Conservation (phyloP, 2,797 vertebrate species). For the Sphaeramia orbicularis region DNA sequence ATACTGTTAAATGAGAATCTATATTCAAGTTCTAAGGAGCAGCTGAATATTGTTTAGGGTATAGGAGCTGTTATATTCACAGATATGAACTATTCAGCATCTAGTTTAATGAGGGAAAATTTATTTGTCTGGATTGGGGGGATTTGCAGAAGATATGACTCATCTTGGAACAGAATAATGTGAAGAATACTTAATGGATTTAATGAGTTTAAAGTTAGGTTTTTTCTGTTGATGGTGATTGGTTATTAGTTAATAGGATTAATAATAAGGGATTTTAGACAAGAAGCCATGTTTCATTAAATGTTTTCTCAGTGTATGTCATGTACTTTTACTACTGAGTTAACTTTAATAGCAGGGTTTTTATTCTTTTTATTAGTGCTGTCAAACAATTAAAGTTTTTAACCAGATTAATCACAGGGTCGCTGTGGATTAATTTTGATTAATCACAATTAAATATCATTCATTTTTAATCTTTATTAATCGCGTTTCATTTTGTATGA, state of each 20-base stretch:
- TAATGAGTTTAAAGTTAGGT: background rate
- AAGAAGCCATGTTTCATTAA: background rate
- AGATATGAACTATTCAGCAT: background rate
- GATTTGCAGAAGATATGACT: too few relatives aligned
- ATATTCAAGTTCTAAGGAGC: background rate
- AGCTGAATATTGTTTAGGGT: background rate
- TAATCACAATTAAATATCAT: too few relatives aligned
- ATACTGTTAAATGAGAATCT: too few relatives aligned
- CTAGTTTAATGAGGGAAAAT: background rate
- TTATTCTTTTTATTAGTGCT: too few relatives aligned
- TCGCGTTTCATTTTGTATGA: too few relatives aligned
- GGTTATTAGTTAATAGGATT: background rate
- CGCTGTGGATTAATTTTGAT: too few relatives aligned
- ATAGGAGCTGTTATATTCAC: constrained; percentile 1
- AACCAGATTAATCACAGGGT: too few relatives aligned
- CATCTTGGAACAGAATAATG: too few relatives aligned
- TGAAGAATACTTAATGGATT: background rate
- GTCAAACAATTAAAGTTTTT: too few relatives aligned
- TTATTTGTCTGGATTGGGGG: background rate
- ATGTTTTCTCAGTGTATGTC: background rate
- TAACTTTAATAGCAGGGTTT: background rate
- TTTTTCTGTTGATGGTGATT: background rate
- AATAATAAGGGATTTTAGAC: background rate
- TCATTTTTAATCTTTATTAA: too few relatives aligned
- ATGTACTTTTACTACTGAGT: background rate